These are phyloP conservation scores for Anguilla japonica DNA, from an alignment of 2,113 vertebrate species.

Conservation along the genomic window DNA sequence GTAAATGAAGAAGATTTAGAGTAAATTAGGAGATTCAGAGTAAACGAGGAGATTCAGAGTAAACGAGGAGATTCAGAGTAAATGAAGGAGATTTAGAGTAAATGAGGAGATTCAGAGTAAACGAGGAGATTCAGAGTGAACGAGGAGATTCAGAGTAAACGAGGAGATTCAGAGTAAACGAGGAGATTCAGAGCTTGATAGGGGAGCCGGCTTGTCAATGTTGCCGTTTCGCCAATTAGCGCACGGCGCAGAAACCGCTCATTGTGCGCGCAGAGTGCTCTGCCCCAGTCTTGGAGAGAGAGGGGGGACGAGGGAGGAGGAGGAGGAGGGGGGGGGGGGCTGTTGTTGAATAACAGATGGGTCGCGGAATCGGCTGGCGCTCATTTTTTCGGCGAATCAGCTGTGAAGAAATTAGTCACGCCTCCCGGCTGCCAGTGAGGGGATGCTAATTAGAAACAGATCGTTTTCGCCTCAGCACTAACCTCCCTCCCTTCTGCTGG, in stretches of 20 bases:
- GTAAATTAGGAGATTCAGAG: too few species aligned
- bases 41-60: too few species aligned
- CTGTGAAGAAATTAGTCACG: slow-evolving; percentile 30
- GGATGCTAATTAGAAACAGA: slow-evolving; percentile 36
- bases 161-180: too few species aligned
- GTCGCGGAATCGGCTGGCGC: slow-evolving; percentile 18
- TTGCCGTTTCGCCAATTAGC: slow-evolving; percentile 2
- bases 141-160: too few species aligned
- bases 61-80: too few species aligned
- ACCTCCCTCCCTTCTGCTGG: neutral
- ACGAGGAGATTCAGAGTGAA: too few species aligned
- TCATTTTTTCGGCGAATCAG: neutral
- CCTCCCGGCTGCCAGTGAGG: slow-evolving; percentile 14
- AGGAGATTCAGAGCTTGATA: neutral
- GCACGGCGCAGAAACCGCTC: neutral
- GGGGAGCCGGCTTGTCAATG: slow-evolving; percentile 10
- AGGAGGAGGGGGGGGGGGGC: neutral
- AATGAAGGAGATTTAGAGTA: too few species aligned
- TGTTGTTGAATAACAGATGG: slow-evolving; percentile 26
- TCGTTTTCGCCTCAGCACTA: slow-evolving; percentile 20
- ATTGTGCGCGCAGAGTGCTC: neutral
- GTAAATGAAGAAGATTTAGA: too few species aligned
- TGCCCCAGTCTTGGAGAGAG: neutral
- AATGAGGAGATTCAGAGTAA: too few species aligned
- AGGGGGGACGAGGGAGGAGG: too few species aligned